Percentiles rank a stretch among this genome's conserved stretches.
Conservation (phyloP, 2,797 vertebrate species). For the Cheirogaleus major region DNA sequence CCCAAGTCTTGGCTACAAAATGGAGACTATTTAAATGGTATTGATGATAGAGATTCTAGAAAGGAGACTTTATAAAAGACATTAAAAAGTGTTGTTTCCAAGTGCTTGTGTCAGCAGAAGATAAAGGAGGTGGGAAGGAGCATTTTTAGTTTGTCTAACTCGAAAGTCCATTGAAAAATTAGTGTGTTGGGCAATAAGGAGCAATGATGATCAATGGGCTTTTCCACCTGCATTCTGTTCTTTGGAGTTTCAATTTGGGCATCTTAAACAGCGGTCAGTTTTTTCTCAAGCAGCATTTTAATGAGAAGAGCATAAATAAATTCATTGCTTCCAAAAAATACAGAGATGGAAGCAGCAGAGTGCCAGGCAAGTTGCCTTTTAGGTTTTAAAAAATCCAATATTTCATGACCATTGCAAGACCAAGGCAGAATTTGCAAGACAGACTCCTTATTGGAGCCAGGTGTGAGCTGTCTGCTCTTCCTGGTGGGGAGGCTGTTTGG, state of each 20-base stretch:
- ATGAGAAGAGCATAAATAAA: slow-evolving; percentile 47
- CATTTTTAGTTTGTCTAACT: neutral
- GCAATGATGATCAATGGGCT: neutral
- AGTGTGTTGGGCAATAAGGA: neutral
- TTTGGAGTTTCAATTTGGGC: neutral
- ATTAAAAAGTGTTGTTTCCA: rapidly evolving
- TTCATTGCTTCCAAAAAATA: slow-evolving; percentile 46
- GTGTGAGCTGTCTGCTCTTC: slow-evolving; percentile 45
- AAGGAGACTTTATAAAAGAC: neutral
- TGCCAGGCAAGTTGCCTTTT: slow-evolving; percentile 51
- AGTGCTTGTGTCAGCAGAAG: neutral
- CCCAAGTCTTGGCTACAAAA: neutral
- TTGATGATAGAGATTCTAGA: neutral
- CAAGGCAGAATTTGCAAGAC: neutral
- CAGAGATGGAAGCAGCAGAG: slow-evolving; percentile 26
- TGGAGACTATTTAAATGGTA: neutral
- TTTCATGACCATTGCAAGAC: slow-evolving; percentile 52
- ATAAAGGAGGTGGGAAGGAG: neutral
- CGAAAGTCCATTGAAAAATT: neutral
- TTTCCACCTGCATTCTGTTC: neutral
- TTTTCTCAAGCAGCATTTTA: slow-evolving; percentile 16
- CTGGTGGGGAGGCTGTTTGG: neutral
- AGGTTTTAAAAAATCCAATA: slow-evolving; percentile 51
- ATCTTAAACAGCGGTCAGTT: neutral
- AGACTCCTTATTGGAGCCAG: slow-evolving; percentile 65